Conservation (phyloP, 2,888 invertebrate genomes). For the Rhingia rostrata region DNA sequence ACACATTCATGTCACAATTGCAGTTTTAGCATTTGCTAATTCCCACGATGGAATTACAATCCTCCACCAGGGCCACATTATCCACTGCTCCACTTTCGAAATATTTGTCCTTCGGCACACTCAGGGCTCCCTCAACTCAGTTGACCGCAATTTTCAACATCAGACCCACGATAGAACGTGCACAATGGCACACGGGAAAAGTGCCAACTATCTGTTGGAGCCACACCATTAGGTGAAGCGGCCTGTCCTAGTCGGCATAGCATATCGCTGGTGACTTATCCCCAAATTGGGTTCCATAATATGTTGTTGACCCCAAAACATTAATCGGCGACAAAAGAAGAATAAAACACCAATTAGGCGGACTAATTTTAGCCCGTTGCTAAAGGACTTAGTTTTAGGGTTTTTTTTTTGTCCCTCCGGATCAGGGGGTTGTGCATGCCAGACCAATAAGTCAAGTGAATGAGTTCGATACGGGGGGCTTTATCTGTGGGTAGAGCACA, state of each 20-base stretch:
- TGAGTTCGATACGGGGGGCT: not conserved
- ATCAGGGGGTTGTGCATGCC: not conserved
- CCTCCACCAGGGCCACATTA: not conserved
- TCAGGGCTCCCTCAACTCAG: not conserved
- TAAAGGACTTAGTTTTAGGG: conserved; percentile 29
- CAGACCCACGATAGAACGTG: not conserved
- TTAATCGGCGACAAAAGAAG: conserved; percentile 66
- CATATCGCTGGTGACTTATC: conserved; percentile 20
- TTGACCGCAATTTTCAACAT: conserved; percentile 19
- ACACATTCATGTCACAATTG: conserved; percentile 2
- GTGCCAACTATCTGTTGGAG: conserved; percentile 30
- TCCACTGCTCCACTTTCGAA: conserved; percentile 10
- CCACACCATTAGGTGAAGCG: too few relatives aligned
- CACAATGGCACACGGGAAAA: conserved; percentile 17
- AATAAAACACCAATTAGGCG: conserved; percentile 69
- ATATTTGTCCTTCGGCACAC: not conserved
- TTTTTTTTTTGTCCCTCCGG: not conserved
- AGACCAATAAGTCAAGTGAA: conserved; percentile 44
- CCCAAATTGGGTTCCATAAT: conserved; percentile 44
- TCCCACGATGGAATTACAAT: not conserved
- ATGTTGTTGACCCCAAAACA: conserved; percentile 64
- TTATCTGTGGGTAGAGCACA: too few relatives aligned
- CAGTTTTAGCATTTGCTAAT: not conserved
- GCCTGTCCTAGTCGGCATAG: not conserved
- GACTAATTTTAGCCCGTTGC: conserved; percentile 44